A percentile compares a stretch with the other conserved stretches of the same genome.
phyloP scores from a whole-genome alignment of 1,140 invertebrate species.

The Drosophila kanapiae region DNA sequence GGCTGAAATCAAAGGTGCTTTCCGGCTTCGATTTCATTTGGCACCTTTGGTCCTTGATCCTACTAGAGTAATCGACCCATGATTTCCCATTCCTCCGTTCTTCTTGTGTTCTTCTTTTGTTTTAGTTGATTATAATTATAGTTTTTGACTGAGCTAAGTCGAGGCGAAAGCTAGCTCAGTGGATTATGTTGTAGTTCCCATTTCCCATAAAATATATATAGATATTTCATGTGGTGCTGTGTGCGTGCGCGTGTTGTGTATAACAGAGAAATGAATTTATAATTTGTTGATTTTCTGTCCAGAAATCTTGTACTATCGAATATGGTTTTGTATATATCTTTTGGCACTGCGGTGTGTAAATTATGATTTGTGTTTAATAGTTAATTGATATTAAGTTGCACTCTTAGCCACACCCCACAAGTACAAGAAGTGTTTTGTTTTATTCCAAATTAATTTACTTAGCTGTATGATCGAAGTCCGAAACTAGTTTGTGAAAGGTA shows the following conservation, averaged over 20 bases:
- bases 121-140: constrained; percentile 28
- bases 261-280: constrained; percentile 11
- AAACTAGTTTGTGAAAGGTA: constrained; percentile 8
- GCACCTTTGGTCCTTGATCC: constrained; percentile 8
- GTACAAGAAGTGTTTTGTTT: constrained; percentile 22
- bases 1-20: neutral
- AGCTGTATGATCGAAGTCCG: neutral
- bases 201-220: no score
- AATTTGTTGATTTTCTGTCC: constrained; percentile 21
- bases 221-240: constrained; percentile 10
- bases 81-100: neutral
- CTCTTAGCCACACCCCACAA: neutral
- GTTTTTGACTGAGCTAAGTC: constrained; percentile 5
- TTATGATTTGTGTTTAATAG: constrained; percentile 17
- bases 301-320: constrained; percentile 3
- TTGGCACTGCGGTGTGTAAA: neutral
- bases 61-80: neutral
- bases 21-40: neutral
- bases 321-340: constrained; percentile 21
- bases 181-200: constrained; percentile 22
- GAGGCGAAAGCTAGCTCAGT: neutral
- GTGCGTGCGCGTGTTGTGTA: constrained; percentile 6
- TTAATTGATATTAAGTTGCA: constrained; percentile 23
- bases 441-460: constrained; percentile 3
- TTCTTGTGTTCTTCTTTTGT: neutral